Conservation (phyloP, 2,888 invertebrate genomes). For the Tuberolachnus salignus region DNA sequence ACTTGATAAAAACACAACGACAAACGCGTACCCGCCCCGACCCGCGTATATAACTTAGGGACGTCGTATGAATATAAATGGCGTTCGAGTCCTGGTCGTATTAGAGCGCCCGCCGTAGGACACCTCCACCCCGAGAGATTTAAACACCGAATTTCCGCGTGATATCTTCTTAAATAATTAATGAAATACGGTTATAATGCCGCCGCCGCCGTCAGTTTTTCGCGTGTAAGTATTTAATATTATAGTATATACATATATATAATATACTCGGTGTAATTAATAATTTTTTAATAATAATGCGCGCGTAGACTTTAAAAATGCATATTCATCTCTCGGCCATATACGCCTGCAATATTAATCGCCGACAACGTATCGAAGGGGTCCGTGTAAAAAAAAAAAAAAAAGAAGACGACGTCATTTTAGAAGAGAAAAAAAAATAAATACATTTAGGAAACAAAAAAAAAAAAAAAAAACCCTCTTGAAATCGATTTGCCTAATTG, state of each 20-base stretch:
- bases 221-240: background rate
- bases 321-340: slow-evolving; percentile 15
- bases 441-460: too few species aligned
- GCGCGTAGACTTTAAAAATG: slow-evolving; percentile 2
- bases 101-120: background rate
- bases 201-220: slow-evolving; percentile 15
- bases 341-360: background rate
- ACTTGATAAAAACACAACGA: too few species aligned
- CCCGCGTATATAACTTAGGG: too few species aligned
- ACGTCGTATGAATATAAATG: slow-evolving; percentile 35
- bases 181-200: slow-evolving; percentile 21
- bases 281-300: slow-evolving; percentile 17
- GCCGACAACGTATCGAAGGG: too few species aligned
- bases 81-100: background rate
- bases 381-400: too few species aligned
- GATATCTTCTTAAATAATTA: slow-evolving; percentile 40
- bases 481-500: too few species aligned
- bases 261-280: slow-evolving; percentile 14
- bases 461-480: too few species aligned
- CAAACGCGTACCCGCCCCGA: too few species aligned
- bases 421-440: too few species aligned
- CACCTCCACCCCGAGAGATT: slow-evolving; percentile 41
- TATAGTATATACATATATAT: background rate
- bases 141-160: slow-evolving; percentile 23
- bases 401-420: too few species aligned